Conservation (phyloP, 2,797 vertebrate genomes). For the Karalla daura region DNA sequence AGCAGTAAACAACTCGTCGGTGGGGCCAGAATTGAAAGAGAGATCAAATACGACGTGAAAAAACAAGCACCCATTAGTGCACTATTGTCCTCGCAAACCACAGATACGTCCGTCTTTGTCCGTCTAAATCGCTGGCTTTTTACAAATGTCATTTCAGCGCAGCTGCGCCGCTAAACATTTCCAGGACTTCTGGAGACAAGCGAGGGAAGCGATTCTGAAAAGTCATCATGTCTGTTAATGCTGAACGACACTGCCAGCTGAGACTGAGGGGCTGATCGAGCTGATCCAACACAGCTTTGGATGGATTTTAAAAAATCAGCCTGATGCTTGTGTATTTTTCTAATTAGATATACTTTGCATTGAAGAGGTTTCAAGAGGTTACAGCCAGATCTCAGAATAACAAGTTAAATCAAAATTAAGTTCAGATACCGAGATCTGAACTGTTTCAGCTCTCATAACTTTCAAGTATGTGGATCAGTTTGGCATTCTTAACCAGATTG, state of each 20-base stretch:
- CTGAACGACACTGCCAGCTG: constrained; percentile 13
- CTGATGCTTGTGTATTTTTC: background rate
- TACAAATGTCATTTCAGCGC: background rate
- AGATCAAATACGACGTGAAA: background rate
- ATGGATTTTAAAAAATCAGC: background rate
- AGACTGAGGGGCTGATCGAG: constrained; percentile 1
- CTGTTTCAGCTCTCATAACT: background rate
- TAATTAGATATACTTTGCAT: background rate
- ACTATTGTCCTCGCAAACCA: background rate
- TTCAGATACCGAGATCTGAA: background rate
- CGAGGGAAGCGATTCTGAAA: background rate
- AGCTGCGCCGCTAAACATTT: background rate
- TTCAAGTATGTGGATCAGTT: background rate
- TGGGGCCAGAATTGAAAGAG: background rate
- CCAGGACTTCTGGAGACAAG: constrained; percentile 6
- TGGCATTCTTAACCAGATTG: background rate
- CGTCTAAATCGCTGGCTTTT: background rate
- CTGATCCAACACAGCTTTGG: constrained; percentile 4
- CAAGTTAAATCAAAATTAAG: background rate
- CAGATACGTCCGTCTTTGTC: background rate
- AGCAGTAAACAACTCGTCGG: background rate
- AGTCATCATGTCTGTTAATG: background rate
- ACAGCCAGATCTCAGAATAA: background rate
- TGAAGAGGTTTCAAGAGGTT: background rate
- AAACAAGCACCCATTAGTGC: background rate